Conservation (phyloP, 2,113 vertebrate species). For the Pelodiscus sinensis region DNA sequence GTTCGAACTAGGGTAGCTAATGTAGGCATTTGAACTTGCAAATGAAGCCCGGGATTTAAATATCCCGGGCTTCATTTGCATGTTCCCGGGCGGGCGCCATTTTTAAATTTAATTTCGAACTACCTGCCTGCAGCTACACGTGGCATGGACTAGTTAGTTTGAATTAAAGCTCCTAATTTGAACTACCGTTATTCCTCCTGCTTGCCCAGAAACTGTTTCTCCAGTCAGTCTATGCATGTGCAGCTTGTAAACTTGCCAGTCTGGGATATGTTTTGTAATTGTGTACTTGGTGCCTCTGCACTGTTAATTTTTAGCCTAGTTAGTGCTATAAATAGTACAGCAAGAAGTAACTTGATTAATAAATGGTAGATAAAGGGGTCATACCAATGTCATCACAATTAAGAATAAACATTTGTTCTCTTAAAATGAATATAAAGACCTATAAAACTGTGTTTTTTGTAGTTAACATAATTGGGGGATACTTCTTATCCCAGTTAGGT, state of each 20-base stretch:
- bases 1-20: no score
- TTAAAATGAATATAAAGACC: conserved; percentile 39
- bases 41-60: no score
- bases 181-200: no score
- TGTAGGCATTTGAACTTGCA: no score
- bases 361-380: background rate
- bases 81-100: no score
- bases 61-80: no score
- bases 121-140: no score
- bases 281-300: conserved; percentile 23
- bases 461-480: background rate
- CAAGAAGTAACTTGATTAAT: background rate
- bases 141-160: no score
- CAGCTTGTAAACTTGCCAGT: background rate
- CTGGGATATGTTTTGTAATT: conserved; percentile 41
- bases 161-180: no score
- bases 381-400: background rate
- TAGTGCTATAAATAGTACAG: background rate
- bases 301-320: conserved; percentile 45
- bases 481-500: accelerated
- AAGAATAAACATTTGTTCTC: conserved; percentile 18
- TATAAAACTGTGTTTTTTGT: background rate
- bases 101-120: no score
- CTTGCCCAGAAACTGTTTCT: background rate
- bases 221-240: background rate